Base-by-base conservation (phyloP, 2,797 vertebrate species). In the Trematomus bernacchii region DNA sequence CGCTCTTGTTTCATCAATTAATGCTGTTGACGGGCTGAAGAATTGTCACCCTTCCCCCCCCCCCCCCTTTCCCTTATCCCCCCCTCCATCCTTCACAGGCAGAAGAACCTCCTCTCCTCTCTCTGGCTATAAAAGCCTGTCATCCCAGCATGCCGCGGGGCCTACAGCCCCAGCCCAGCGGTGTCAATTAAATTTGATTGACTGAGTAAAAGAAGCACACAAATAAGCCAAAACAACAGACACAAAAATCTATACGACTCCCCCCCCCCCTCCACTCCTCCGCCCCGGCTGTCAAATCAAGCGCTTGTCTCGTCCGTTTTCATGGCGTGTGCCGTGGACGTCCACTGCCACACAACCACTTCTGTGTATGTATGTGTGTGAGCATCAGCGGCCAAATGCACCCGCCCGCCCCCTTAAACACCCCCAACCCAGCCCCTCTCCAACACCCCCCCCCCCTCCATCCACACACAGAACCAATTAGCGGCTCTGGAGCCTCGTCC, bases 141-240 rank as follows among this genome's bases (percentile, higher is more conserved):
- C 97, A 98, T 97, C 96, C 90, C 90, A 85, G 90, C 96, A 77
- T 85, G 89, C 88, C 66, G 81, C 71, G 66, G 76, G 87, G 81
- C 85, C 95, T 96, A 95, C 95, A 42, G 76, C 86, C 96, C 95
- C 94, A 97, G 97, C 97, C 96, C 98, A 99, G 97, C 90, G 97
- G 96, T 99, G 98, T 98, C 98, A 99, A 99, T 99, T 99, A 99
- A 98, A 99, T 98, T 96, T 99, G 98, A 99, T 99, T 98, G 98
- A 99, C 98, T 98, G 97, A 97, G 97, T 97, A 98, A 98, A 90
- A 98, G 96, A 95, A 93, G 86, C 96, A 96, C 97, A 98, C 97
- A 98, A 98, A 98, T 98, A 98, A 96, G 96, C 94, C 94, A 96
- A 97, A 98, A 98, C 96, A 99, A 98, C 98, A 96, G 97, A 99